Percentiles rank a stretch among this genome's conserved stretches.
Evolutionary conservation across 2,797 vertebrate genomes (phyloP).

Genomic region (Propithecus perrieri): DNA sequence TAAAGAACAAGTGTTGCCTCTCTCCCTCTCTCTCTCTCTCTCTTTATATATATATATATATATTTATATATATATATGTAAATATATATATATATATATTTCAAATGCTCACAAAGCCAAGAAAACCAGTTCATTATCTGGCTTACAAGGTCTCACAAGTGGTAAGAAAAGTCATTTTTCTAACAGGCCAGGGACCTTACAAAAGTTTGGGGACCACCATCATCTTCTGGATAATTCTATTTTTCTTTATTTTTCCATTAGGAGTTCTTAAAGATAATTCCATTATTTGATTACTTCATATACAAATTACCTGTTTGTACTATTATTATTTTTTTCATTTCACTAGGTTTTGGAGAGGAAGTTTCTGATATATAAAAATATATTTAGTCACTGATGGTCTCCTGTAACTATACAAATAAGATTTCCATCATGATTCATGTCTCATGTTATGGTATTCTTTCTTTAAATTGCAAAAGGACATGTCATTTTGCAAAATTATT

Average conservation of each 20-base stretch:
- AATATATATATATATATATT: too few relatives aligned
- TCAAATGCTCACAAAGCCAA: neutral
- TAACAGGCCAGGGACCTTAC: neutral
- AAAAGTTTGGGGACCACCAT: neutral
- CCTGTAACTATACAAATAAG: neutral
- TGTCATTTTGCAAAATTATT: neutral
- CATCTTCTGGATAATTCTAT: neutral
- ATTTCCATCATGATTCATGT: neutral
- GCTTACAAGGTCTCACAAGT: neutral
- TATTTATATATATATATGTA: too few relatives aligned
- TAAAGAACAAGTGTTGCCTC: neutral
- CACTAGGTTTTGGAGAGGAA: neutral
- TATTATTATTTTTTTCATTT: neutral
- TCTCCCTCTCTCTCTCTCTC: too few relatives aligned
- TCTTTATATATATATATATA: too few relatives aligned
- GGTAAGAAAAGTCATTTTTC: neutral
- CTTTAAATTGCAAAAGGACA: neutral
- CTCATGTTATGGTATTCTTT: neutral
- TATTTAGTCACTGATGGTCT: neutral
- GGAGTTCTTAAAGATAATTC: neutral
- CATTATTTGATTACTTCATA: neutral
- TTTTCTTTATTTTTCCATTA: neutral
- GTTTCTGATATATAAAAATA: neutral
- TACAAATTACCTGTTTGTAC: neutral
- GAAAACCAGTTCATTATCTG: neutral